phyloP scores from a whole-genome alignment of 2,113 vertebrate species.

The Falco punctatus region DNA sequence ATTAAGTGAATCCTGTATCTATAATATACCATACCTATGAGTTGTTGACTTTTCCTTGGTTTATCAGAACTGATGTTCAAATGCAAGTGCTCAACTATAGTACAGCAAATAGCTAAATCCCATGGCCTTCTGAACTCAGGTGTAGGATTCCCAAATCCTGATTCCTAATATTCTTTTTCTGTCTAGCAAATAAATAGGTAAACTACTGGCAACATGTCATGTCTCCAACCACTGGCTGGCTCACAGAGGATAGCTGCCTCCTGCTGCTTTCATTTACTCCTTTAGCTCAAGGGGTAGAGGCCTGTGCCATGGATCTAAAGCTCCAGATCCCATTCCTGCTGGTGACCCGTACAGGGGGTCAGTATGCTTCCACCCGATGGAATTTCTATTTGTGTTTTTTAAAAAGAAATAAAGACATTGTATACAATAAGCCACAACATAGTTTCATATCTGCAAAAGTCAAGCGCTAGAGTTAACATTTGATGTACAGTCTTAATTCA shows the following conservation, averaged over 20 bases:
- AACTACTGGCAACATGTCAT: conserved; percentile 74
- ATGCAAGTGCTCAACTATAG: not conserved
- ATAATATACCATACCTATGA: not conserved
- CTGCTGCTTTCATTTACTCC: conserved; percentile 74
- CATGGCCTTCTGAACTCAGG: conserved; percentile 61
- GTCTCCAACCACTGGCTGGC: conserved; percentile 72
- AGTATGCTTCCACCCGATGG: conserved; percentile 73
- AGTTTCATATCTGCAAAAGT: not conserved
- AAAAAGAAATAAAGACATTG: conserved; percentile 56
- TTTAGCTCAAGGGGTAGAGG: conserved; percentile 73
- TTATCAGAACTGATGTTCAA: conserved; percentile 11
- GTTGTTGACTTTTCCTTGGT: not conserved
- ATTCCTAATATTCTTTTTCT: conserved; percentile 73
- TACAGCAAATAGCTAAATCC: conserved; percentile 29
- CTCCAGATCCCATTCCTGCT: conserved; percentile 70
- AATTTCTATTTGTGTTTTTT: conserved; percentile 70
- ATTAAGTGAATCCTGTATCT: not conserved
- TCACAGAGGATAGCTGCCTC: conserved; percentile 73
- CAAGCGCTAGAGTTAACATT: conserved; percentile 5
- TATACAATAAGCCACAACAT: conserved; percentile 48
- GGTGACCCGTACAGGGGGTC: conserved; percentile 70
- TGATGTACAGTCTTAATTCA: not conserved
- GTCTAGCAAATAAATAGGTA: conserved; percentile 74
- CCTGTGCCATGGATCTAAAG: conserved; percentile 70
- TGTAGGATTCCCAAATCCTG: conserved; percentile 67